Conservation (phyloP, 2,797 vertebrate species). For the Muscicapa striata region DNA sequence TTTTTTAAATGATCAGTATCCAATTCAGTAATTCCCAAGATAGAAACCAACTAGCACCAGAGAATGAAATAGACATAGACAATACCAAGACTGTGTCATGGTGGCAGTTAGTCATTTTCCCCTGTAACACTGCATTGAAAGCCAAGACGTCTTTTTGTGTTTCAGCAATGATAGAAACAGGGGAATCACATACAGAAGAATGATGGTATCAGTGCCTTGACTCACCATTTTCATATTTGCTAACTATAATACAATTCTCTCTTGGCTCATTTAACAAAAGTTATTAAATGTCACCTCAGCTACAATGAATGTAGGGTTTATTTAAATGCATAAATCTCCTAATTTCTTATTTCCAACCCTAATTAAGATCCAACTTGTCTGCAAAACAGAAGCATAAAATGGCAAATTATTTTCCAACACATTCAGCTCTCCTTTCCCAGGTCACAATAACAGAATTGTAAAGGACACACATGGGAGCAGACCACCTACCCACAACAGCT, state of each 20-base stretch:
- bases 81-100: background rate
- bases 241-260: conserved; percentile 6
- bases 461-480: background rate
- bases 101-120: background rate
- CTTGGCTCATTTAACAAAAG: conserved; percentile 39
- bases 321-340: conserved; percentile 31
- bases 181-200: background rate
- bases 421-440: background rate
- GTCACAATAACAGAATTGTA: background rate
- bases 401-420: background rate
- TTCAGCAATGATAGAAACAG: background rate
- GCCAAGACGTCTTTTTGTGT: background rate
- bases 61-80: background rate
- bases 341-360: background rate
- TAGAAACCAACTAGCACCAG: background rate
- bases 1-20: background rate
- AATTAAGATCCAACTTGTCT: background rate
- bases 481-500: background rate
- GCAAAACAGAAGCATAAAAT: conserved; percentile 10
- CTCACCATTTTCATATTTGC: conserved; percentile 31
- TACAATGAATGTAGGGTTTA: background rate
- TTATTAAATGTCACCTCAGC: conserved; percentile 48
- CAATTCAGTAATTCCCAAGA: background rate
- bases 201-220: background rate
- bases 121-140: background rate